Base-by-base conservation (phyloP, 30 jellyfish, hydroid and myxozoan genomes). In the Cassiopea andromeda region DNA sequence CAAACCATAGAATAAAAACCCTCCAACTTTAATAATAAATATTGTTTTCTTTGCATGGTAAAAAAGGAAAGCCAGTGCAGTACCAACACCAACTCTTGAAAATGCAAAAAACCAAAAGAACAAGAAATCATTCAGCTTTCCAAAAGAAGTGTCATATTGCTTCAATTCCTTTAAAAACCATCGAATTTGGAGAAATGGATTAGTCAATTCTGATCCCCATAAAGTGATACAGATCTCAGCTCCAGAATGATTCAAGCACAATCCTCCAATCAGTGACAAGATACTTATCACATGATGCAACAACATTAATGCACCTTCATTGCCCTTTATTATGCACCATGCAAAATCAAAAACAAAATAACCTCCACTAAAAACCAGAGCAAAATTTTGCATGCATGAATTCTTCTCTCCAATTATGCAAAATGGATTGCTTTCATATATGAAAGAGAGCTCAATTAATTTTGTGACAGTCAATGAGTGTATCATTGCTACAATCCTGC, bases 141-240 rank as follows among this genome's bases (percentile, higher is more conserved):
- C 97, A 90, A 87, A 90, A n/a, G 68, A 60, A 14, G 96, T 86
- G 17, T 87, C 85, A 71, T 95, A 91, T 44, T 46, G 80, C 82
- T 80, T 81, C 15, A 76, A 14, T 78, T 91, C 97, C 47, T 82
- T 87, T 44, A 95, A 75, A 78, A 95, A 95, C 99, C 99, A 95
- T 14, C 99, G 85, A 1, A 85, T 77, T 64, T 95, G 99, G 43
- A 95, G 79, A 74, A 95, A 95, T 19, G 99, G 97, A 64, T 95
- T 95, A 12, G 99, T 86, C 44, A 95, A 80, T 77, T 95, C 99
- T 54, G 99, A 87, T 44, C 99, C 99, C 98, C 98, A 91, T 7
- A 94, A 90, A 2, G 99, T 95, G 19, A 78, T 69, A 10, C 89
- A 44, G 48, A 95, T 94, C 72, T 95, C 99, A 10, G 99, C 85